Conservation (phyloP, 2,888 invertebrate genomes). For the Agonopterix alstromeriana region DNA sequence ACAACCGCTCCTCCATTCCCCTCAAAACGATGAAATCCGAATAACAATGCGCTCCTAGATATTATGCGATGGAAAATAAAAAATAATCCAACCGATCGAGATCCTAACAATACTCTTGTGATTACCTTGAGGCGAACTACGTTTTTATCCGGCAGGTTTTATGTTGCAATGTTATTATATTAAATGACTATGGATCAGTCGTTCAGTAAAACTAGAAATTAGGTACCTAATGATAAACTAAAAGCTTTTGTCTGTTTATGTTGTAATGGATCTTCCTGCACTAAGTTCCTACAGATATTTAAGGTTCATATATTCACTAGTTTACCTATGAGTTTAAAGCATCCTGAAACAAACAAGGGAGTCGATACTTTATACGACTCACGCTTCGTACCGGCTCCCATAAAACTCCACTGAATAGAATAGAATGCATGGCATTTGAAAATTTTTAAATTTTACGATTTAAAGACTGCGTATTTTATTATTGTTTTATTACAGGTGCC, state of each 20-base stretch:
- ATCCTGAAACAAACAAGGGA: conserved; percentile 29
- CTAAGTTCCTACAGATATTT: too few species aligned
- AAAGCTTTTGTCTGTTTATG: too few species aligned
- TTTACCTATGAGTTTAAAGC: conserved; percentile 15
- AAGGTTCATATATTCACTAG: not conserved
- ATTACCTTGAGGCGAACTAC: conserved; percentile 21
- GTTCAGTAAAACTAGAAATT: too few species aligned
- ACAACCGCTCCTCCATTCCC: conserved; percentile 11
- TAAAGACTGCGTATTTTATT: conserved; percentile 45
- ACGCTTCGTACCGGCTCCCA: conserved; percentile 17
- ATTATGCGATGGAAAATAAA: conserved; percentile 36
- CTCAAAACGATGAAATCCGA: conserved; percentile 20
- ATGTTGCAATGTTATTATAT: not conserved
- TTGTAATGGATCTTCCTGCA: too few species aligned
- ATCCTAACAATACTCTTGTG: conserved; percentile 17
- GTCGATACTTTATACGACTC: conserved; percentile 29
- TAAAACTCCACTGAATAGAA: conserved; percentile 40
- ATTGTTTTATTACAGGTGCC: conserved; percentile 39
- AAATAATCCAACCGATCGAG: conserved; percentile 33
- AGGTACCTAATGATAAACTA: too few species aligned
- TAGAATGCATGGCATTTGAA: conserved; percentile 34
- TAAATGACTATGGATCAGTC: too few species aligned
- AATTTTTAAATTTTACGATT: conserved; percentile 51
- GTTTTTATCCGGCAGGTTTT: conserved; percentile 21
- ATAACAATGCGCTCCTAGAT: conserved; percentile 31